Evolutionary conservation across 2,888 invertebrate species (phyloP).

Genomic region (Diarsia brunnea): DNA sequence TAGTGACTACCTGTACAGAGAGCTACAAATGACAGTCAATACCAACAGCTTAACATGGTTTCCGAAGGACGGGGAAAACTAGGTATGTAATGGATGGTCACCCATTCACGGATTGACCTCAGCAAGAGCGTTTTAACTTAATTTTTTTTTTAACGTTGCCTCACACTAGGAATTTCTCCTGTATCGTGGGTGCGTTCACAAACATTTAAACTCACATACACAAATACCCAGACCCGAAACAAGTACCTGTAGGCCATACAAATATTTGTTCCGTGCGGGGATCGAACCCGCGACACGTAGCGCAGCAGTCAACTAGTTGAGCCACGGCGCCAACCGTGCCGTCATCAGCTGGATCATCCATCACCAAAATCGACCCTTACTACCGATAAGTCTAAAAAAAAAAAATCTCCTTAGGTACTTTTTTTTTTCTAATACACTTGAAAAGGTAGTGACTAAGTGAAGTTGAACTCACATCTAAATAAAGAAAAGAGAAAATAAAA

Average conservation of each 20-base stretch:
- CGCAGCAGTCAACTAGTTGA: too few relatives aligned
- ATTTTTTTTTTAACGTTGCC: too few relatives aligned
- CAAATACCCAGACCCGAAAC: too few relatives aligned
- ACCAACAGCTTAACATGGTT: neutral
- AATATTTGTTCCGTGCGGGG: too few relatives aligned
- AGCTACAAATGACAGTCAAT: neutral
- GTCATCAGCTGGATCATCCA: too few relatives aligned
- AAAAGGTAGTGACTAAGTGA: neutral
- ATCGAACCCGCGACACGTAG: too few relatives aligned
- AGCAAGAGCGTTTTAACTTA: neutral
- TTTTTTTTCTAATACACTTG: too few relatives aligned
- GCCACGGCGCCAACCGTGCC: too few relatives aligned
- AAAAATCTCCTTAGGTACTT: neutral
- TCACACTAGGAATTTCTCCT: too few relatives aligned
- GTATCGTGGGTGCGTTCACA: too few relatives aligned
- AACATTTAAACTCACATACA: too few relatives aligned
- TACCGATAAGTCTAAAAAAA: neutral
- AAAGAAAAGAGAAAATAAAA: conserved; percentile 1
- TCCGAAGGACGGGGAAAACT: neutral
- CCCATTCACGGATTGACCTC: neutral
- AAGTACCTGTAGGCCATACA: too few relatives aligned
- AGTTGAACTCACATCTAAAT: neutral
- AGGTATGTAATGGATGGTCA: neutral
- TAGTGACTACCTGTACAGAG: neutral
- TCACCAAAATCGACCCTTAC: neutral